These are phyloP conservation scores for Pipistrellus pipistrellus DNA, from an alignment of 2,797 vertebrate genomes.

Conservation along the genomic window DNA sequence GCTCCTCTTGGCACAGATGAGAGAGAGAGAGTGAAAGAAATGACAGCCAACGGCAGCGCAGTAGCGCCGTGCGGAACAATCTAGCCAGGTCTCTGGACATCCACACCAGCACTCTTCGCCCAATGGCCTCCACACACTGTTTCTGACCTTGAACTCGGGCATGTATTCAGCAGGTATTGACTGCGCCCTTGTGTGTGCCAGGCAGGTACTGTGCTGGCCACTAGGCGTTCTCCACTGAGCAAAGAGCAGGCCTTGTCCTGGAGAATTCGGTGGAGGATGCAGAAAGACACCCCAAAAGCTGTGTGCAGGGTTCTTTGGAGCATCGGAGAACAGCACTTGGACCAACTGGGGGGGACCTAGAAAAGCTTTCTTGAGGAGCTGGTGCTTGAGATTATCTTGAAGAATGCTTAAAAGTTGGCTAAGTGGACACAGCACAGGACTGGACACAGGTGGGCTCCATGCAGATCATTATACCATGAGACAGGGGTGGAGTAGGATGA, in stretches of 20 bases:
- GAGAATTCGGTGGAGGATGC: background rate
- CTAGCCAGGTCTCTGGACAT: background rate
- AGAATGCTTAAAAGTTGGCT: background rate
- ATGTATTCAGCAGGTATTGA: background rate
- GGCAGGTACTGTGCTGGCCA: background rate
- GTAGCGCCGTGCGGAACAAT: background rate
- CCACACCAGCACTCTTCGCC: background rate
- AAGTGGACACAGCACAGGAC: background rate
- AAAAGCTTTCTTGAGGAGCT: background rate
- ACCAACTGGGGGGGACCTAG: background rate
- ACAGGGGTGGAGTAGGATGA: background rate
- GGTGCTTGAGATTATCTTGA: background rate
- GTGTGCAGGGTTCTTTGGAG: background rate
- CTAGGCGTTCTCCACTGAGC: background rate
- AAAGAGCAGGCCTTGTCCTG: background rate
- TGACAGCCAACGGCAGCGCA: background rate
- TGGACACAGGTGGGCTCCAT: background rate
- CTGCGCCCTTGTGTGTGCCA: background rate
- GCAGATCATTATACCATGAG: background rate
- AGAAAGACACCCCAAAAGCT: background rate
- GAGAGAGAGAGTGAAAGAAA: background rate
- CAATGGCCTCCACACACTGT: background rate
- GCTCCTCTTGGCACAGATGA: background rate
- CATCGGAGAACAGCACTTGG: background rate
- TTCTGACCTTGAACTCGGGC: background rate